These are phyloP conservation scores for Halocynthia roretzi DNA, from an alignment of 23 tunicate species.

Conservation along the genomic window DNA sequence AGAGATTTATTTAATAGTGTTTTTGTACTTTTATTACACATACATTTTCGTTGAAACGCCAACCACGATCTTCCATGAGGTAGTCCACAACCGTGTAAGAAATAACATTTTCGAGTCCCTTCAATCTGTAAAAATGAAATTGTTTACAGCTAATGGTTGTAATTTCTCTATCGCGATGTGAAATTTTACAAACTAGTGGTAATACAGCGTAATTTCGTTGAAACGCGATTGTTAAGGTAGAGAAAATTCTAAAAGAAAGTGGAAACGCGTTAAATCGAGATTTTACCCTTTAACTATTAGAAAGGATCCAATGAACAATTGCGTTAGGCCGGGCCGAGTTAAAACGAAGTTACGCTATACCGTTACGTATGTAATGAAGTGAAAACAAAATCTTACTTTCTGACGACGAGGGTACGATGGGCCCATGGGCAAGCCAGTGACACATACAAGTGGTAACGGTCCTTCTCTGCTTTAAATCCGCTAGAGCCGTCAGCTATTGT, in stretches of 20 bases:
- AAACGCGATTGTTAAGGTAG: no score
- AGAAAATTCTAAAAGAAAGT: no score
- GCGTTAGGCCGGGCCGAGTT: no score
- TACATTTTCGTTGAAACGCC: conserved; percentile 80
- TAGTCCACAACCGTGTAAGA: conserved; percentile 73
- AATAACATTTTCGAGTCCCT: conserved; percentile 72
- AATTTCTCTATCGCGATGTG: no score
- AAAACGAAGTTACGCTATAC: background rate
- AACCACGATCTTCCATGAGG: conserved; percentile 68
- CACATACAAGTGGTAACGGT: conserved; percentile 81
- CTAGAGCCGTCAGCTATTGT: conserved; percentile 21
- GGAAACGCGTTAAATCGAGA: no score
- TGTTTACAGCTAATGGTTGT: no score
- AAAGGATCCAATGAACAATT: no score
- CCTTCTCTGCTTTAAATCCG: conserved; percentile 58
- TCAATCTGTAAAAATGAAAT: conserved; percentile 30
- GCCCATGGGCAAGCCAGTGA: conserved; percentile 95
- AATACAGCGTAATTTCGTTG: no score
- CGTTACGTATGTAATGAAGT: background rate
- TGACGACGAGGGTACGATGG: conserved; percentile 52
- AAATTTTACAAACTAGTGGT: no score
- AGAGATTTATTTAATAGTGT: no score
- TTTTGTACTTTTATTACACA: background rate
- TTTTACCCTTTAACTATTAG: no score
- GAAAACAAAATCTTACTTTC: conserved; percentile 28